Conservation (phyloP, 2,888 invertebrate species). For the Acleris sparsana region DNA sequence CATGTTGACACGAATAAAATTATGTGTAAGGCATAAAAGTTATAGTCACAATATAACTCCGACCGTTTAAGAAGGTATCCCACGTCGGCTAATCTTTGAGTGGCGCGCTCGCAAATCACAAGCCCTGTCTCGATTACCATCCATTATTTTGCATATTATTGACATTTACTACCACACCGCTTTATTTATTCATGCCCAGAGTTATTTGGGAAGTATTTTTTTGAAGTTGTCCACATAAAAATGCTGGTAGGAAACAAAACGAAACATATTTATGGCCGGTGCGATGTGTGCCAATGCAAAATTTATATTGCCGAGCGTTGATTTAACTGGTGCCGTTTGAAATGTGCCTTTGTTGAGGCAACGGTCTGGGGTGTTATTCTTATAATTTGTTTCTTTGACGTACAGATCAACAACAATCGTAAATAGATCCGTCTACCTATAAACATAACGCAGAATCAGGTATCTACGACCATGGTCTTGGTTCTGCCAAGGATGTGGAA, state of each 20-base stretch:
- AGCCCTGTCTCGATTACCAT: constrained; percentile 74
- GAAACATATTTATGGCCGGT: constrained; percentile 70
- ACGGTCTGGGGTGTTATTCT: neutral
- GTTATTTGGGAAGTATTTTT: constrained; percentile 81
- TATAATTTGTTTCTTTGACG: too few species aligned
- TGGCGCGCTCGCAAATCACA: constrained; percentile 76
- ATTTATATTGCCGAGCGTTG: constrained; percentile 73
- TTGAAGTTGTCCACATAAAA: constrained; percentile 76
- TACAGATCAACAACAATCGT: too few species aligned
- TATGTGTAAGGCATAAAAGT: constrained; percentile 35
- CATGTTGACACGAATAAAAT: constrained; percentile 34
- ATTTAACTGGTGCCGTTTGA: constrained; percentile 59
- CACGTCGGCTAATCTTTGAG: constrained; percentile 72
- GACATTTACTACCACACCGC: constrained; percentile 80
- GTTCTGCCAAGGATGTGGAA: too few species aligned
- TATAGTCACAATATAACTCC: constrained; percentile 32
- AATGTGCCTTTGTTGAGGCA: constrained; percentile 59
- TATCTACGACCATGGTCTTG: too few species aligned
- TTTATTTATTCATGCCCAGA: constrained; percentile 77
- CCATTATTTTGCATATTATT: constrained; percentile 83
- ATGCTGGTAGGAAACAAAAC: constrained; percentile 79
- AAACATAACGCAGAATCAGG: too few species aligned
- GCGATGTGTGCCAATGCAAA: constrained; percentile 79
- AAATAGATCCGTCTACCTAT: too few species aligned
- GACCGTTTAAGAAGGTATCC: constrained; percentile 21